Conservation (phyloP, 2,888 invertebrate species). For the Pegoplata infirma region DNA sequence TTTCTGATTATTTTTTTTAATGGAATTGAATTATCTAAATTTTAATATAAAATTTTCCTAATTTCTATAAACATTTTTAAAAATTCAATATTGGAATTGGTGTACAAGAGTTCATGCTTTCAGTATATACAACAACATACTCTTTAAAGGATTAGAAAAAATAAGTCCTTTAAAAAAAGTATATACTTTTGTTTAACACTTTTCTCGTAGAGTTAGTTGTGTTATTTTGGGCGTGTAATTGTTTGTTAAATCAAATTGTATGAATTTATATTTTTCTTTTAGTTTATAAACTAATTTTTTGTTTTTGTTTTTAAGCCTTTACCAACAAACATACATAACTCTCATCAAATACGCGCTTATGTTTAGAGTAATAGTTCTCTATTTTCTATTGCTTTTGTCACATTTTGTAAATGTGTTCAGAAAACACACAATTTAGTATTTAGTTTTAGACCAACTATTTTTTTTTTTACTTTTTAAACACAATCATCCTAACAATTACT, state of each 20-base stretch:
- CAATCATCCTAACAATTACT: no score
- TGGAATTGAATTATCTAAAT: background rate
- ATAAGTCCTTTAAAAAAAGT: background rate
- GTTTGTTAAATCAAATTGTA: conserved; percentile 37
- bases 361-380: conserved; percentile 7
- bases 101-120: no score
- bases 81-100: no score
- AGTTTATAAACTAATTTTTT: conserved; percentile 47
- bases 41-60: no score
- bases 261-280: conserved; percentile 21
- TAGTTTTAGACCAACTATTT: conserved; percentile 18
- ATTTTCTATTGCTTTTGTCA: conserved; percentile 9
- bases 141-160: background rate
- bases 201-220: background rate
- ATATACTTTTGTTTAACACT: background rate
- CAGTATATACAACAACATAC: background rate
- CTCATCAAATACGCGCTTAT: conserved; percentile 48
- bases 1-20: no score
- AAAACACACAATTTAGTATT: conserved; percentile 16
- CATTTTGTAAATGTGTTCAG: conserved; percentile 48
- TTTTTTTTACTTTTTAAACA: background rate
- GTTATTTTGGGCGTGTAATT: conserved; percentile 41
- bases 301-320: conserved; percentile 21
- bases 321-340: conserved; percentile 11
- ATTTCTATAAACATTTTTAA: no score